A percentile compares a stretch with the other conserved stretches of the same genome.
These are phyloP conservation scores for Opisthocomus hoazin DNA, from an alignment of 2,113 vertebrate species.

Conservation along the genomic window DNA sequence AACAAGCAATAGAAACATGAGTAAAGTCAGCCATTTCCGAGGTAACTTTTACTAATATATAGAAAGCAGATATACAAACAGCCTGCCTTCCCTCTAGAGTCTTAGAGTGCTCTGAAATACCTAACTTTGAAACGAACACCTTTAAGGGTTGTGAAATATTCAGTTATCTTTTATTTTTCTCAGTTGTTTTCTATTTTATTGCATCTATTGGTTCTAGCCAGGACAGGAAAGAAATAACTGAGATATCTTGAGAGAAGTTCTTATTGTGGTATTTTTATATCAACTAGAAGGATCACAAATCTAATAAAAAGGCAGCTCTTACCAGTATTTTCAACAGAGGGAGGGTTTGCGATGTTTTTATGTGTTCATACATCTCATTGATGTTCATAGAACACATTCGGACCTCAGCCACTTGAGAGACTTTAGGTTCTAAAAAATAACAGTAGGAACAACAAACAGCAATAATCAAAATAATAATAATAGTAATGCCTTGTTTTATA, in stretches of 20 bases:
- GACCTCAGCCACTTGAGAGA: neutral
- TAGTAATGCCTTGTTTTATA: neutral
- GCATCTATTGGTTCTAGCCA: neutral
- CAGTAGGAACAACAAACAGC: neutral
- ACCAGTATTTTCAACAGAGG: neutral
- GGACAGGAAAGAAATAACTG: neutral
- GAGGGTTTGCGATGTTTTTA: neutral
- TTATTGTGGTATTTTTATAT: neutral
- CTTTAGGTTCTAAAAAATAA: neutral
- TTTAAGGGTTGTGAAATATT: neutral
- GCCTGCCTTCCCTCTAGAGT: neutral
- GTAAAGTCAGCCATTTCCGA: neutral
- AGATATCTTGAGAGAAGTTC: neutral
- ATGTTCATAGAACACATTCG: neutral
- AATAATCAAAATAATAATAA: neutral
- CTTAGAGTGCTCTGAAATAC: neutral
- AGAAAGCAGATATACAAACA: neutral
- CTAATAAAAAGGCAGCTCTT: neutral
- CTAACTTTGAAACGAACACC: conserved; percentile 10
- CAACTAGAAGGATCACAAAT: neutral
- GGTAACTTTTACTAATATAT: neutral
- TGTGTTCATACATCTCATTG: neutral
- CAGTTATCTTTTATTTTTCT: neutral
- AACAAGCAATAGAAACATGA: conserved; percentile 1
- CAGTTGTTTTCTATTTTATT: neutral